Evolutionary conservation across 2,888 invertebrate genomes (phyloP).

Genomic region (Halictus quadricinctus): DNA sequence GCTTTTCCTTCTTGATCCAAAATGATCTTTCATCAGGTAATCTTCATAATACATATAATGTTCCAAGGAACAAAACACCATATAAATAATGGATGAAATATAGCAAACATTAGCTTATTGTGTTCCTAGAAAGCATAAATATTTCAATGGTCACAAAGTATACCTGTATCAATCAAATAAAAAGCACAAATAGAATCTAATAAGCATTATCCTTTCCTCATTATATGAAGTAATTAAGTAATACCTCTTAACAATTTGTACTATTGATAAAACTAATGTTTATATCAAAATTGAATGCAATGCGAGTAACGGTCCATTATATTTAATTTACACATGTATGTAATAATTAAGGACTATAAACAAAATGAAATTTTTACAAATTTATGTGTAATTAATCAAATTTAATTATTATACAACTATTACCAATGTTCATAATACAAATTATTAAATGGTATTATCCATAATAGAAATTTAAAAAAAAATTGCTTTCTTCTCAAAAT

Average conservation of each 20-base stretch:
- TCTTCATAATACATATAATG: conserved; percentile 65
- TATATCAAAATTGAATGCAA: not conserved
- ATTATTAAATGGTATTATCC: not conserved
- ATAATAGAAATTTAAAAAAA: not conserved
- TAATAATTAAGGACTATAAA: not conserved
- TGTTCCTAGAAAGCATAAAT: conserved; percentile 26
- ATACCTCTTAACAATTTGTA: conserved; percentile 6
- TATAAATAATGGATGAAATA: conserved; percentile 18
- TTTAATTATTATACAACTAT: not conserved
- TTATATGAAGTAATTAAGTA: not conserved
- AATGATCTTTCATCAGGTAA: conserved; percentile 72
- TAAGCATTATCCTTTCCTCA: not conserved
- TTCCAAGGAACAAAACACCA: conserved; percentile 44
- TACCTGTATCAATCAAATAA: conserved; percentile 31
- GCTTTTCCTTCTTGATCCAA: conserved; percentile 48
- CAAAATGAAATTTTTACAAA: not conserved
- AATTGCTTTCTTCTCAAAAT: not conserved
- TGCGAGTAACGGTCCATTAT: not conserved
- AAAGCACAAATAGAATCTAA: not conserved
- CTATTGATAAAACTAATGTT: not conserved
- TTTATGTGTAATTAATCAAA: not conserved
- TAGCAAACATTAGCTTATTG: conserved; percentile 46
- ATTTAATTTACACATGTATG: not conserved
- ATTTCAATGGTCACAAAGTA: not conserved
- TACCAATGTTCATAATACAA: not conserved